phyloP scores from a whole-genome alignment of 2,113 vertebrate species.

The Epinephelus moara region DNA sequence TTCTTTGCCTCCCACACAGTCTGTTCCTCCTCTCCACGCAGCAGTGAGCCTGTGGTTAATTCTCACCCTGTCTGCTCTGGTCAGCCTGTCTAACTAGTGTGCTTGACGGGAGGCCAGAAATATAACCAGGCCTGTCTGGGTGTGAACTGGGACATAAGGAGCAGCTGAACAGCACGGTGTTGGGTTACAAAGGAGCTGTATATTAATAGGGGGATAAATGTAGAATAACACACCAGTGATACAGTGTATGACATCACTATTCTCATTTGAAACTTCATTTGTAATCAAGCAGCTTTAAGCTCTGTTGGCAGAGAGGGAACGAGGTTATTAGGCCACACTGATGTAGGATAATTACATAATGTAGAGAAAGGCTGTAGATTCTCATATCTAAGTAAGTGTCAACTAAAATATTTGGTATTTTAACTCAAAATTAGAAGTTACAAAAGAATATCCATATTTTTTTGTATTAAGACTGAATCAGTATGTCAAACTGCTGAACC shows the following conservation, averaged over 20 bases:
- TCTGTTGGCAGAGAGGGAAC: neutral
- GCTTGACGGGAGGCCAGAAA: constrained; percentile 69
- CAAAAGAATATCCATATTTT: neutral
- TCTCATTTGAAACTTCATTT: constrained; percentile 16
- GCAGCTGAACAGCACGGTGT: constrained; percentile 63
- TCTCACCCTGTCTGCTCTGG: constrained; percentile 36
- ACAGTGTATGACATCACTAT: constrained; percentile 31
- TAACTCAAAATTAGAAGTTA: neutral
- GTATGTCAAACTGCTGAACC: neutral
- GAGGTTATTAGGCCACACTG: neutral
- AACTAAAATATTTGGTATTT: neutral
- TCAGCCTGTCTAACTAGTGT: constrained; percentile 35
- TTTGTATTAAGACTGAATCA: neutral
- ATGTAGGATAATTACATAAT: neutral
- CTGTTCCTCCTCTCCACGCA: neutral
- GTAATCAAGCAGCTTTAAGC: neutral
- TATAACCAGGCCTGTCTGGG: constrained; percentile 55
- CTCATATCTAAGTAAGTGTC: neutral
- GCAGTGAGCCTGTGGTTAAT: constrained; percentile 26
- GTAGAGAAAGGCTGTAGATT: neutral
- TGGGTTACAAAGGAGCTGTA: constrained; percentile 64
- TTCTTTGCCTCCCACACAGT: neutral
- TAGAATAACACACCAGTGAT: constrained; percentile 31
- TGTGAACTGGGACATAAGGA: constrained; percentile 47
- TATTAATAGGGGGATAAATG: constrained; percentile 73